Conservation (phyloP, 2,888 invertebrate genomes). For the Scaptomyza tumidula region DNA sequence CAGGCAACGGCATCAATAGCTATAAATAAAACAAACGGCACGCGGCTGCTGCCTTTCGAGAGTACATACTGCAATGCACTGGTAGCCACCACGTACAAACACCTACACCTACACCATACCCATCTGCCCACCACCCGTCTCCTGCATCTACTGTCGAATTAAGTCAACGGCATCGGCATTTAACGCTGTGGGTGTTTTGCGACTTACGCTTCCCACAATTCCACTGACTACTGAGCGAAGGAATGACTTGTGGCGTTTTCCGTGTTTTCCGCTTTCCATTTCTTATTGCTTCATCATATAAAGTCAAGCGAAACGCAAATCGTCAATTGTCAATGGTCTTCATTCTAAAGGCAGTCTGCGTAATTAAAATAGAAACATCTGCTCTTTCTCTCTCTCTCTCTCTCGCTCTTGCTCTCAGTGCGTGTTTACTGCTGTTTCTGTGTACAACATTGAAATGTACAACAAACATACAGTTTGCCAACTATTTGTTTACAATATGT, state of each 20-base stretch:
- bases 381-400: slow-evolving; percentile 12
- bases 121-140: not conserved
- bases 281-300: slow-evolving; percentile 8
- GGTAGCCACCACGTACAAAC: slow-evolving; percentile 1
- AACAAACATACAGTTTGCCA: not conserved
- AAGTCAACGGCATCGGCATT: slow-evolving; percentile 31
- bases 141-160: not conserved
- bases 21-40: slow-evolving; percentile 76
- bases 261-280: slow-evolving; percentile 64
- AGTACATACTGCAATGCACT: slow-evolving; percentile 31
- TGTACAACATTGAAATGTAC: slow-evolving; percentile 12
- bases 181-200: slow-evolving; percentile 67
- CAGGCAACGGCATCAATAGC: slow-evolving; percentile 41
- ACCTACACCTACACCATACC: slow-evolving; percentile 11
- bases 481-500: no score
- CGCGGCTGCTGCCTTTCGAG: slow-evolving; percentile 59
- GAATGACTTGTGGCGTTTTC: slow-evolving; percentile 48
- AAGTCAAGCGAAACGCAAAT: slow-evolving; percentile 57
- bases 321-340: slow-evolving; percentile 66
- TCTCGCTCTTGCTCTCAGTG: slow-evolving; percentile 5
- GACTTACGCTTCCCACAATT: slow-evolving; percentile 41
- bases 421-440: slow-evolving; percentile 17
- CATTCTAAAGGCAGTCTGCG: slow-evolving; percentile 67
- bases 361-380: slow-evolving; percentile 68
- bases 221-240: slow-evolving; percentile 10